Evolutionary conservation across 1,140 invertebrate species (phyloP).

Genomic region (Caenorhabditis briggsae): DNA sequence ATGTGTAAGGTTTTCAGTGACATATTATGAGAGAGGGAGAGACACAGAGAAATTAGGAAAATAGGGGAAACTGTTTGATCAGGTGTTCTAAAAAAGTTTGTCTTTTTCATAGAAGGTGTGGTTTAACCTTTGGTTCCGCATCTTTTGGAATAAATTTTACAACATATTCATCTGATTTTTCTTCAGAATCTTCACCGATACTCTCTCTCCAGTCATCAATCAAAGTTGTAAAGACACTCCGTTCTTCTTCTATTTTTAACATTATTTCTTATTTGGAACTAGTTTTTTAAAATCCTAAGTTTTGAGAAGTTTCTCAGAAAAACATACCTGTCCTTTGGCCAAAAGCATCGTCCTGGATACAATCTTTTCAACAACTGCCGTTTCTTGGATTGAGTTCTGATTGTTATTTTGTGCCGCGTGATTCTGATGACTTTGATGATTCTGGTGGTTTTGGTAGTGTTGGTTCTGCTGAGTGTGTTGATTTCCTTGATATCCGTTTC

Average conservation of each 20-base stretch:
- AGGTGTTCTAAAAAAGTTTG: slow-evolving; percentile 36
- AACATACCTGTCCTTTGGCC: slow-evolving; percentile 31
- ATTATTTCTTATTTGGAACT: not conserved
- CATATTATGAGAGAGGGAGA: slow-evolving; percentile 20
- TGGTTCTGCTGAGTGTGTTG: slow-evolving; percentile 14
- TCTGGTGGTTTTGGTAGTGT: too few species aligned
- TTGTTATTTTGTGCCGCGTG: not conserved
- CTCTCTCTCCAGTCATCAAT: not conserved
- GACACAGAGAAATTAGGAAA: not conserved
- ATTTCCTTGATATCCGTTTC: slow-evolving; percentile 10
- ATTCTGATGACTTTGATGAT: slow-evolving; percentile 5
- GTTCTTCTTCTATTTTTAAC: not conserved
- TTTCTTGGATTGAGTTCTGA: too few species aligned
- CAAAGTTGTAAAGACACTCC: not conserved
- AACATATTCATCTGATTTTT: not conserved
- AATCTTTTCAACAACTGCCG: not conserved
- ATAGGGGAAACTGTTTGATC: slow-evolving; percentile 30
- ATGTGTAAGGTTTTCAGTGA: slow-evolving; percentile 53
- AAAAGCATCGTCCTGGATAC: slow-evolving; percentile 4
- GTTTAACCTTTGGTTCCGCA: slow-evolving; percentile 11
- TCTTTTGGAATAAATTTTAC: not conserved
- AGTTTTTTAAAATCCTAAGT: not conserved
- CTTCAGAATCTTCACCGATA: too few species aligned
- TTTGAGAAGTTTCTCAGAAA: not conserved
- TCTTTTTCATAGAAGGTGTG: not conserved